These are phyloP conservation scores for Discoglossus pictus DNA, from an alignment of 2,797 vertebrate species.

Conservation along the genomic window DNA sequence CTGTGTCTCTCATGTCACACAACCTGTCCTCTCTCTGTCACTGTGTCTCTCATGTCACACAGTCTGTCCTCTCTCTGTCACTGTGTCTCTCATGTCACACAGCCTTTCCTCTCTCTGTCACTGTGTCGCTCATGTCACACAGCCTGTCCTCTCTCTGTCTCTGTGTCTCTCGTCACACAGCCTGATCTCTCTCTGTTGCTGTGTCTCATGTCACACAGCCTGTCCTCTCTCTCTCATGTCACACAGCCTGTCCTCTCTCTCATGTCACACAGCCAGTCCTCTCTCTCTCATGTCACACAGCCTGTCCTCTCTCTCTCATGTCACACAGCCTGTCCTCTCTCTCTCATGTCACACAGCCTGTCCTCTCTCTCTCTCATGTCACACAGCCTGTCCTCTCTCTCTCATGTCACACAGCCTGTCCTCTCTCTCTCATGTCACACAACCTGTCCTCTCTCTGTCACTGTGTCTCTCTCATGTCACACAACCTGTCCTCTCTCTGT, in stretches of 20 bases:
- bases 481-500: conserved; percentile 1
- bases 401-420: too few species aligned
- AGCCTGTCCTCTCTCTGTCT: not conserved
- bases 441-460: not conserved
- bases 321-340: not conserved
- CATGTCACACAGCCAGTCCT: too few species aligned
- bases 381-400: too few species aligned
- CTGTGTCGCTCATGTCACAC: too few species aligned
- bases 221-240: conserved; percentile 7
- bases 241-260: conserved; percentile 2
- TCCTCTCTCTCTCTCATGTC: too few species aligned
- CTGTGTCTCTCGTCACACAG: not conserved
- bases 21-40: not conserved
- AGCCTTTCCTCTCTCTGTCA: conserved; percentile 3
- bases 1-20: too few species aligned
- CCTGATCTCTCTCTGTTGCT: not conserved
- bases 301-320: not conserved
- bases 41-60: not conserved
- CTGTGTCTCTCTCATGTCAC: conserved; percentile 9
- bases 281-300: too few species aligned
- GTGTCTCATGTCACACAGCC: too few species aligned
- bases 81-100: conserved; percentile 9
- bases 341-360: not conserved
- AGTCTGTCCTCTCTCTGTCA: not conserved
- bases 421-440: not conserved